Evolutionary conservation across 2,113 vertebrate genomes (phyloP), one percentile per base, ranked within the genome.

Genomic region (Strix aluco): DNA sequence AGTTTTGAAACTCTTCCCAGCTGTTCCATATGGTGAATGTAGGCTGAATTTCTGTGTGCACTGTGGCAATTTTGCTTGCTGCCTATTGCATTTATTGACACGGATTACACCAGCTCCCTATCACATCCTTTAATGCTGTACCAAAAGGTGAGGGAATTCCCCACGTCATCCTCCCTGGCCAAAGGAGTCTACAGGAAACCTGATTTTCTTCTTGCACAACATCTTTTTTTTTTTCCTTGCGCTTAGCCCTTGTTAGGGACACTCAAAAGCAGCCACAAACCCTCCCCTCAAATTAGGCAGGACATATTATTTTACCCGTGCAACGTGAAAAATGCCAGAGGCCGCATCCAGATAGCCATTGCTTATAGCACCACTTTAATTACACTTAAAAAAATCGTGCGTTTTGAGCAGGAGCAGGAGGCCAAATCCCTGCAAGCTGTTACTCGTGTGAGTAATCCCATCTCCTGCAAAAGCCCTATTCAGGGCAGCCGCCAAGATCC

Each of bases 1-100:
- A 97, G 96, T 98, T 98, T 96, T 96, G 88, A 98, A 98, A 97
- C 90, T 97, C 95, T 98, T 94, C 94, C 97, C 97, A 97, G 96
- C 91, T 96, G 87, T 95, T 96, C 95, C 95, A 86, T 82, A 34
- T 81, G 95, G 94, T 59, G 25, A 95, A 25, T 49, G 78, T 90
- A 96, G 78, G 93, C 77, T 84, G 96, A 94, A 95, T 96, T 97
- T 92, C 91, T 87, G 52, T 40, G 80, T 72, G 88, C 84, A 67
- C 94, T n/a, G 86, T 69, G 71, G 42, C 78, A 78, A 47, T 92
- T 97, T 92, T 58, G 26, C 92, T 91, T 10, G 2, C 46, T 72
- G 79, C n/a, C 81, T 79, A 47, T 38, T 57, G 86, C 55, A 55
- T 95, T 93, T 96, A 91, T 91, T 42, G 81, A 87, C 65, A 18